Evolutionary conservation across 2,888 invertebrate genomes (phyloP).

Genomic region (Pollenia griseotomentosa): DNA sequence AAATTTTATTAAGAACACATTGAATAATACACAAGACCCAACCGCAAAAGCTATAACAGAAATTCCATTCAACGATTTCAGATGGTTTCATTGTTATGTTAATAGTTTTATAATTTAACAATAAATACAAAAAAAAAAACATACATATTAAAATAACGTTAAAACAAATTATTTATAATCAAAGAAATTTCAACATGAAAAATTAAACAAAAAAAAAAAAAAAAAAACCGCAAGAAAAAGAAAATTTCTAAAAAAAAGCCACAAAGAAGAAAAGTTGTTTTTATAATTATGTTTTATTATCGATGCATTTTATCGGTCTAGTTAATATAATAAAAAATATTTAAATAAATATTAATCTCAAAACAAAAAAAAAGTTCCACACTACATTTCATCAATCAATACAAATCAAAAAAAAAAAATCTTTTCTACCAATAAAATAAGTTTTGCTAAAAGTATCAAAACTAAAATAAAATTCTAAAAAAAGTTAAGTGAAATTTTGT

Average conservation of each 20-base stretch:
- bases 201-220: not conserved
- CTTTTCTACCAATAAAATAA: not conserved
- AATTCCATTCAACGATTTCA: constrained; percentile 13
- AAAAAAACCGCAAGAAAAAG: not conserved
- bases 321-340: constrained; percentile 52
- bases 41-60: constrained; percentile 18
- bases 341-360: not conserved
- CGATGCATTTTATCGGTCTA: constrained; percentile 71
- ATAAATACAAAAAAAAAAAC: constrained; percentile 2
- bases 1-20: constrained; percentile 46
- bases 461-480: not conserved
- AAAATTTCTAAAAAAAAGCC: constrained; percentile 29
- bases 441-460: not conserved
- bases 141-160: constrained; percentile 50
- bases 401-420: constrained; percentile 4
- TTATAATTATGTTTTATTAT: constrained; percentile 43
- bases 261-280: constrained; percentile 48
- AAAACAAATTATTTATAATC: constrained; percentile 65
- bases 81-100: constrained; percentile 66
- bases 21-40: constrained; percentile 6
- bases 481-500: constrained; percentile 58
- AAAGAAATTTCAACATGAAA: constrained; percentile 39
- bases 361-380: constrained; percentile 19
- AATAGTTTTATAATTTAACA: constrained; percentile 62
- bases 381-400: constrained; percentile 13